Evolutionary conservation across 1,140 invertebrate genomes (phyloP).

Genomic region (Drosophila pandora): DNA sequence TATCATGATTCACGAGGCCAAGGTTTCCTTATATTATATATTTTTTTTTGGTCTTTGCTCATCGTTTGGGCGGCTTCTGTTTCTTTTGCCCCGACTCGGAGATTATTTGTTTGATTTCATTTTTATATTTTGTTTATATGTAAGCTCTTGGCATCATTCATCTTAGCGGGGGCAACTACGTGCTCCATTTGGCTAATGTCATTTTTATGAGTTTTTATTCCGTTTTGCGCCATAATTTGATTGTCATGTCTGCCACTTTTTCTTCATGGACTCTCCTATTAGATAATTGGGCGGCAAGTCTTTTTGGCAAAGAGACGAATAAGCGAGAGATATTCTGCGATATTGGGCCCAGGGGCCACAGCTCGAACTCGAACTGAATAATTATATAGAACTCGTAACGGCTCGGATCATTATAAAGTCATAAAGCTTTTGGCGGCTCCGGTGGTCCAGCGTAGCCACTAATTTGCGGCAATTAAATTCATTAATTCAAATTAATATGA

Average conservation of each 20-base stretch:
- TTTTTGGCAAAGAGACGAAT: conserved; percentile 6
- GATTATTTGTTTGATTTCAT: conserved; percentile 62
- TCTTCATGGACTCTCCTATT: conserved; percentile 40
- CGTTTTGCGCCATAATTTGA: conserved; percentile 44
- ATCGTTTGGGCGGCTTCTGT: conserved; percentile 49
- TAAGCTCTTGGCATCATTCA: conserved; percentile 19
- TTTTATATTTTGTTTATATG: conserved; percentile 61
- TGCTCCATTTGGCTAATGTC: conserved; percentile 62
- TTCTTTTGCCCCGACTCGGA: conserved; percentile 30
- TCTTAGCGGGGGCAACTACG: conserved; percentile 26
- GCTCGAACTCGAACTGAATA: conserved; percentile 24
- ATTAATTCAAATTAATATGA: conserved; percentile 81
- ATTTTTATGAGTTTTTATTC: conserved; percentile 54
- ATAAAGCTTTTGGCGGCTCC: conserved; percentile 61
- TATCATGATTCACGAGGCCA: not conserved
- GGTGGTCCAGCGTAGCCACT: conserved; percentile 49
- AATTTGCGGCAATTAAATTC: conserved; percentile 78
- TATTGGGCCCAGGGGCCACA: conserved; percentile 7
- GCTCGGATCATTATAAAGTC: conserved; percentile 56
- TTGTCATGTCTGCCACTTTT: conserved; percentile 40
- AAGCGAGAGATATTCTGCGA: not conserved
- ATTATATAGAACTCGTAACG: conserved; percentile 67
- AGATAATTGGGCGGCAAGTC: conserved; percentile 30
- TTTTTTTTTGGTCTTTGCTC: conserved; percentile 17
- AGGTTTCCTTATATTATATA: not conserved